Percentiles rank a stretch among this genome's conserved stretches.
These are phyloP conservation scores for Sphaerophoria taeniata DNA, from an alignment of 2,888 invertebrate species.

Conservation along the genomic window DNA sequence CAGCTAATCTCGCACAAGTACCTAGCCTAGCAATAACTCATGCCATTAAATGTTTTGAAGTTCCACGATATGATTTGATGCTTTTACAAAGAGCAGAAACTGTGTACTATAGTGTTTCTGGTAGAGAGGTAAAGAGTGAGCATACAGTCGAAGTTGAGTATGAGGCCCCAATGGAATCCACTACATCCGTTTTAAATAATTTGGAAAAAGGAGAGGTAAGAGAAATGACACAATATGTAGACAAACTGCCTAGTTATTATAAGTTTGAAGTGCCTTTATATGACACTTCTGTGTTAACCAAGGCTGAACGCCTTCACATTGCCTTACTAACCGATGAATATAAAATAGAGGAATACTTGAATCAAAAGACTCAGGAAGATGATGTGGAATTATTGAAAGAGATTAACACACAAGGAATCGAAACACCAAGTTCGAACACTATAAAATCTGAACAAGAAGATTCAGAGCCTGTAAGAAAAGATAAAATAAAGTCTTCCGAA, in stretches of 20 bases:
- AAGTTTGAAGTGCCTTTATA: slow-evolving; percentile 67
- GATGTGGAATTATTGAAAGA: too few species aligned
- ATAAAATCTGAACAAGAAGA: too few species aligned
- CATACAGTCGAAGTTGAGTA: slow-evolving; percentile 20
- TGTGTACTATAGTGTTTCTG: slow-evolving; percentile 60
- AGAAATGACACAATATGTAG: slow-evolving; percentile 14
- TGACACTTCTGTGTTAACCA: slow-evolving; percentile 38
- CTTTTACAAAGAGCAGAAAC: slow-evolving; percentile 69
- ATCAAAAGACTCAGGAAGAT: background rate
- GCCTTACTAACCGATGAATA: slow-evolving; percentile 16
- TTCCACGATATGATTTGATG: slow-evolving; percentile 69
- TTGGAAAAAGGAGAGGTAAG: slow-evolving; percentile 54
- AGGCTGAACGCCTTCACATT: slow-evolving; percentile 39
- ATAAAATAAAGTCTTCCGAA: too few species aligned
- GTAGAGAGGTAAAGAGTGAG: slow-evolving; percentile 42
- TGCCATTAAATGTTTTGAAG: slow-evolving; percentile 72
- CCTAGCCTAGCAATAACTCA: slow-evolving; percentile 66
- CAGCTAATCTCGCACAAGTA: slow-evolving; percentile 68
- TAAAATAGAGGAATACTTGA: background rate
- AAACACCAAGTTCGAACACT: too few species aligned
- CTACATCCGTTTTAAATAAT: slow-evolving; percentile 7
- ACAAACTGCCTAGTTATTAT: slow-evolving; percentile 43
- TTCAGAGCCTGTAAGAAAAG: too few species aligned
- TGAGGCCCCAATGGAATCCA: slow-evolving; percentile 28
- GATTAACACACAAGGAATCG: too few species aligned